These are phyloP conservation scores for Forbesichthys papilliferus DNA, from an alignment of 2,113 vertebrate genomes.

Conservation along the genomic window DNA sequence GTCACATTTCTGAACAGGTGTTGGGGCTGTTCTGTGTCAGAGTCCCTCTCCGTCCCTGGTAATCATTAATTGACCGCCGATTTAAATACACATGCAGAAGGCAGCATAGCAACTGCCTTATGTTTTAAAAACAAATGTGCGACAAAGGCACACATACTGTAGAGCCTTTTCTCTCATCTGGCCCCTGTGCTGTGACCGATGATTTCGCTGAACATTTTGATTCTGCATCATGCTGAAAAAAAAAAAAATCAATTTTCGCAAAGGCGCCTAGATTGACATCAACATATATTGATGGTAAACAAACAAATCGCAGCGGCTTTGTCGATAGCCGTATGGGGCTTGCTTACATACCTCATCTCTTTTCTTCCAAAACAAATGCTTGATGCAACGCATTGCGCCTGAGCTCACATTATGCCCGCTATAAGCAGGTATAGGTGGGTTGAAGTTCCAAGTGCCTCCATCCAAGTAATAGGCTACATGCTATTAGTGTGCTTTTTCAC, in stretches of 20 bases:
- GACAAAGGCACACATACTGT: too few relatives aligned
- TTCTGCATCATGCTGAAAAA: conserved; percentile 55
- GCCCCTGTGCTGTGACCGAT: conserved; percentile 34
- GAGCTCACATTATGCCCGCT: conserved; percentile 55
- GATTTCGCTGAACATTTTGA: conserved; percentile 49
- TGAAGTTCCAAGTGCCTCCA: conserved; percentile 46
- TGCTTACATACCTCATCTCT: conserved; percentile 41
- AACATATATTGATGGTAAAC: conserved; percentile 73
- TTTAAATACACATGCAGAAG: too few relatives aligned
- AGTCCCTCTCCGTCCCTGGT: too few relatives aligned
- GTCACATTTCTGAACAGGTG: too few relatives aligned
- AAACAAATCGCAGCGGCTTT: conserved; percentile 61
- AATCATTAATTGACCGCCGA: too few relatives aligned
- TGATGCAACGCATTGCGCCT: conserved; percentile 25
- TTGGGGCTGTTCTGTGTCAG: too few relatives aligned
- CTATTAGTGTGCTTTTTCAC: conserved; percentile 23
- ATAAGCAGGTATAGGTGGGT: conserved; percentile 39
- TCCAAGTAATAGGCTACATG: conserved; percentile 25
- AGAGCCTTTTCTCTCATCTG: conserved; percentile 1
- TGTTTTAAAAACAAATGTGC: too few relatives aligned
- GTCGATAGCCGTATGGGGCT: conserved; percentile 41
- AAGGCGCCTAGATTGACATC: conserved; percentile 63
- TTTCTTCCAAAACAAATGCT: conserved; percentile 45
- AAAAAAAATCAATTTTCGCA: conserved; percentile 64
- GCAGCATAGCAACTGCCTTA: too few relatives aligned